Base-by-base conservation (phyloP, 2,797 vertebrate species). In the Psittacula derbiana region DNA sequence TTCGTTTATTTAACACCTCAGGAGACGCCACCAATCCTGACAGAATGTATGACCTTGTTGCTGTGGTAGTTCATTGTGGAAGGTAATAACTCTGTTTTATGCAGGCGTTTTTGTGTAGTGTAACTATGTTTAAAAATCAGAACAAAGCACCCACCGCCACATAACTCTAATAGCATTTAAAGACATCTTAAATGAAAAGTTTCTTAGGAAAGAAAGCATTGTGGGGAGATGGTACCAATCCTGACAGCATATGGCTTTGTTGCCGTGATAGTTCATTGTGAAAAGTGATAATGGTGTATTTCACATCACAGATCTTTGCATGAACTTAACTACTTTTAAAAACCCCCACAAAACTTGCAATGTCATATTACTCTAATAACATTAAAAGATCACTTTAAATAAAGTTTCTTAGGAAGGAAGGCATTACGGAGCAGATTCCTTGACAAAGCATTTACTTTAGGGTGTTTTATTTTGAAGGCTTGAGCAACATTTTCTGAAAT, bases 11-110 rank as follows among this genome's bases (percentile, higher is more conserved):
- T 94, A 98, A 98, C 97, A 98, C 98, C 75, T 98, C 98, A 58
- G 98, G 98, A 87, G 98, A 98, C 73, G 98, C 98, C 73, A 98
- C 98, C 91, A 98, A 98, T 93, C 98, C 98, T 93, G 98, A 98
- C 96, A 97, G 98, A 97, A 98, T 98, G 98, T 98, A 98, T 53
- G 98, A 98, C 97, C 98, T 98, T 53, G 98, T 98, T 60, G 98
- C 98, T 80, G 98, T 98, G 58, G 98, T 98, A 92, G 98, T 98
- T 96, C 98, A 98, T 97, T 98, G 98, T 97, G 98, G 98, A 97
- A 98, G 98, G 98, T 98, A 98, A 97, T 17, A 38, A 65, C n/a
- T 82, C n/a, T 78, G 4, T 43, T 89, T 82, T 65, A 64, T 18
- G 1, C 7, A 43, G 30, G 9, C 16, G n/a, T 44, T 86, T 74